Evolutionary conservation across 2,797 vertebrate genomes (phyloP), one percentile per base, ranked within the genome.

Genomic region (Hypotaenidia philippensis): DNA sequence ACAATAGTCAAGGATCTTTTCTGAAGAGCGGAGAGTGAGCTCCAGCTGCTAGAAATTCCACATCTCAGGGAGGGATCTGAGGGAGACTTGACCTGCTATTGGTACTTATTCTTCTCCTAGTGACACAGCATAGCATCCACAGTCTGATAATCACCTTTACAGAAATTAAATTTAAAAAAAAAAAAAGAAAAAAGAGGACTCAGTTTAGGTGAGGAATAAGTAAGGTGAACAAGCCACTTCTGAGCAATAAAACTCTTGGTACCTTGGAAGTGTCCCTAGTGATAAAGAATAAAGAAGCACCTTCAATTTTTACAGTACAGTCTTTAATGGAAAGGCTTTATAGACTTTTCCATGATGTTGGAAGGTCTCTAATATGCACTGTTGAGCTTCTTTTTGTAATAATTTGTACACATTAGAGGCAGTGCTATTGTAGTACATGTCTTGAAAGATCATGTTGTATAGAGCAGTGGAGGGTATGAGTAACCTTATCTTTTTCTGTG

Each of bases 361-460:
- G 23, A 78, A 88, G 19, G 25, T 76, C 63, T 89, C 22, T 84
- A 82, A 80, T 18, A 90, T 1, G 8, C 22, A 31, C 50, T 70
- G 47, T 69, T 94, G 78, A 91, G 74, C 60, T 69, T 61, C 8
- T 27, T 64, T 87, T 76, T 82, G 78, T 90, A 87, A 82, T 76
- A 89, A 84, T 72, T 84, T 85, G 32, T 87, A 91, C 63, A 56
- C n/a, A 64, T 84, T 83, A 89, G 44, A 57, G 78, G 41, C 29
- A 53, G 18, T 53, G 26, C 23, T 60, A 10, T 21, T 56, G 34
- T 72, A 81, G 74, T 20, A 69, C 61, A 31, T 0, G 0, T 59
- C 60, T 80, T 88, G 69, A 86, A 66, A 88, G 40, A 57, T 17
- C 25, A 65, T 55, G 32, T 34, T 84, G 57, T 82, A 4, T 36